These are phyloP conservation scores for Matsumurasca onukii DNA, from an alignment of 1,140 invertebrate species.

Conservation along the genomic window DNA sequence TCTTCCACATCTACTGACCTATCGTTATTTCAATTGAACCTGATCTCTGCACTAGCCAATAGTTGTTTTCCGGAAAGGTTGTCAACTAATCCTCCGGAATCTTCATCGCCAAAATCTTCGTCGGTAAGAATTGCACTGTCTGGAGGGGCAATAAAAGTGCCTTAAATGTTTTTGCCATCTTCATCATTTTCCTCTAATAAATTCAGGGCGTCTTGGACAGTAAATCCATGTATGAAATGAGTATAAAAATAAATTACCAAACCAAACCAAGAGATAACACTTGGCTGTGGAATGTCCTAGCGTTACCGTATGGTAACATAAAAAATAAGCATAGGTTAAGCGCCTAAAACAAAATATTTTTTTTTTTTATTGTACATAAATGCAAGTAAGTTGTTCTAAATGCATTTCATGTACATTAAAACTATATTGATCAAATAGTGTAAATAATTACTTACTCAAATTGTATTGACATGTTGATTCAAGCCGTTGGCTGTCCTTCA, in stretches of 20 bases:
- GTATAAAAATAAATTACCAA: background rate
- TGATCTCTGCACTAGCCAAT: slow-evolving; percentile 33
- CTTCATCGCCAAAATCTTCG: slow-evolving; percentile 39
- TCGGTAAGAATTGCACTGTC: slow-evolving; percentile 31
- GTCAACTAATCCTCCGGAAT: slow-evolving; percentile 36
- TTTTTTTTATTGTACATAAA: background rate
- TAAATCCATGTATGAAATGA: slow-evolving; percentile 12
- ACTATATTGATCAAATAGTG: background rate
- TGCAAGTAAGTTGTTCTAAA: background rate
- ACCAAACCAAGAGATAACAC: background rate
- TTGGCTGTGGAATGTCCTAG: background rate
- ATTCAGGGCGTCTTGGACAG: slow-evolving; percentile 25
- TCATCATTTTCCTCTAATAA: slow-evolving; percentile 19
- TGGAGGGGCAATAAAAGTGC: slow-evolving; percentile 35
- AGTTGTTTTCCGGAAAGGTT: slow-evolving; percentile 37
- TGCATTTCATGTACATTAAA: background rate
- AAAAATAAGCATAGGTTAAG: background rate
- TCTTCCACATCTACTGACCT: slow-evolving; percentile 21
- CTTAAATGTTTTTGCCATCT: background rate
- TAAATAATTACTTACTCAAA: too few relatives aligned
- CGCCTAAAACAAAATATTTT: background rate
- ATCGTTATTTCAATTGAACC: slow-evolving; percentile 22
- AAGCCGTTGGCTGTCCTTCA: background rate
- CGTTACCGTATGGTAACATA: background rate
- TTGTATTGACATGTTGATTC: background rate